Base-by-base conservation (phyloP, 2,888 invertebrate species). In the Caenorhabditis auriculariae region DNA sequence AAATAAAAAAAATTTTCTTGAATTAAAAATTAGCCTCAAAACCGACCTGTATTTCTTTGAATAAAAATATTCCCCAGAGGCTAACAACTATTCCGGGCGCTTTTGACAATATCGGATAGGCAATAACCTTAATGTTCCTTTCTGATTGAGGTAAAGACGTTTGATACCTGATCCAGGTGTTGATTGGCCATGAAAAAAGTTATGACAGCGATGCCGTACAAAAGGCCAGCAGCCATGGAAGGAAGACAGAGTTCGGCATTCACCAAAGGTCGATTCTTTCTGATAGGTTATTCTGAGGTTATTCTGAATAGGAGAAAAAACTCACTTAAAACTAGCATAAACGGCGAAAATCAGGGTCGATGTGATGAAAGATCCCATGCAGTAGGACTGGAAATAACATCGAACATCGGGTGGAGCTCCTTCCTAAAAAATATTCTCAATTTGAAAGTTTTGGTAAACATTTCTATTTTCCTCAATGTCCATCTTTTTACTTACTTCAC, bases 311-410 rank as follows among this genome's bases (percentile, higher is more conserved):
- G 15, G 32, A 37, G n/a, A 29, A 6, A 17, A 28, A 27, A 26
- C 29, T 12, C 15, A 59, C 55, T 52, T 61, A 2, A 48, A 38
- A 4, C 52, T 26, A 1, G 60, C 51, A 42, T 72, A 72, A 3
- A 58, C n/a, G 23, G 82, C 51, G 62, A 85, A 83, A 57, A 83
- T 82, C 23, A 81, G 29, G 15, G 83, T 82, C 53, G 83, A 82
- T 1, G 83, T 76, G 39, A 80, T 52, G 42, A 82, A 81, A 41
- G 84, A 82, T 17, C 85, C 85, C 58, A 80, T 74, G 67, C 80
- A 84, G 58, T 84, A 82, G 19, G 84, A 80, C 72, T 85, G 84
- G 15, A 84, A 83, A 72, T 84, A 84, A 65, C 68, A 58, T 23
- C 75, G 64, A 47, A 72, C 74, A 27, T 66, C 65, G 32, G 60